Percentiles rank a stretch among this genome's conserved stretches.
Conservation (phyloP, 1,140 invertebrate genomes). For the Whitmania pigra region DNA sequence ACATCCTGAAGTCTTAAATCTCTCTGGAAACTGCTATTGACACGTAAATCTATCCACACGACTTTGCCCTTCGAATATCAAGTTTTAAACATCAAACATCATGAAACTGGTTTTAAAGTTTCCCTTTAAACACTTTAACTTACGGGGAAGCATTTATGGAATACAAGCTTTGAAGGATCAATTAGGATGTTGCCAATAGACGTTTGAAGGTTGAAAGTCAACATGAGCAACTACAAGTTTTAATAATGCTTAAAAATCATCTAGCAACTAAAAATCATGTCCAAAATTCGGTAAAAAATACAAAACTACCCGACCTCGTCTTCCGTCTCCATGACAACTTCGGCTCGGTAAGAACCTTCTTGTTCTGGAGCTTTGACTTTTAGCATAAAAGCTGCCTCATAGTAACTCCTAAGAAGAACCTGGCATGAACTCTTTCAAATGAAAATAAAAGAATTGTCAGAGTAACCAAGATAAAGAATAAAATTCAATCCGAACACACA, state of each 20-base stretch:
- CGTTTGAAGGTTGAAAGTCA: conserved; percentile 39
- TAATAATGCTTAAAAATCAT: neutral
- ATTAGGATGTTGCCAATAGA: conserved; percentile 41
- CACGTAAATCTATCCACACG: conserved; percentile 56
- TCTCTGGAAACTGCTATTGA: conserved; percentile 60
- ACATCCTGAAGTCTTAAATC: conserved; percentile 50
- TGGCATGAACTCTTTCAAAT: neutral
- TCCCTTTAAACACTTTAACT: conserved; percentile 35
- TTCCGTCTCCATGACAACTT: conserved; percentile 59
- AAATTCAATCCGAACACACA: neutral
- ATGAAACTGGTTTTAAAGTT: no score
- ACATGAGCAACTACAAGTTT: neutral
- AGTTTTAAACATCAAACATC: no score
- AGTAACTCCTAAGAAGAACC: conserved; percentile 44
- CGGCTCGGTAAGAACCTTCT: conserved; percentile 57
- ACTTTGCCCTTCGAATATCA: conserved; percentile 54
- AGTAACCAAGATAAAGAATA: neutral
- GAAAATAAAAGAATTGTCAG: neutral
- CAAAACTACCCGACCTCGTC: conserved; percentile 51
- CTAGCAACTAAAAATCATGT: neutral
- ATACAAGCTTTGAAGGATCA: conserved; percentile 48
- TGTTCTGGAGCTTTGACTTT: conserved; percentile 55
- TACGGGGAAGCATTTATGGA: conserved; percentile 71
- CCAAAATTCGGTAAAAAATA: neutral
- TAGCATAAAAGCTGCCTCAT: conserved; percentile 61